Evolutionary conservation across 2,888 invertebrate species (phyloP), one percentile per base, ranked within the genome.

Genomic region (Brenthis daphne): DNA sequence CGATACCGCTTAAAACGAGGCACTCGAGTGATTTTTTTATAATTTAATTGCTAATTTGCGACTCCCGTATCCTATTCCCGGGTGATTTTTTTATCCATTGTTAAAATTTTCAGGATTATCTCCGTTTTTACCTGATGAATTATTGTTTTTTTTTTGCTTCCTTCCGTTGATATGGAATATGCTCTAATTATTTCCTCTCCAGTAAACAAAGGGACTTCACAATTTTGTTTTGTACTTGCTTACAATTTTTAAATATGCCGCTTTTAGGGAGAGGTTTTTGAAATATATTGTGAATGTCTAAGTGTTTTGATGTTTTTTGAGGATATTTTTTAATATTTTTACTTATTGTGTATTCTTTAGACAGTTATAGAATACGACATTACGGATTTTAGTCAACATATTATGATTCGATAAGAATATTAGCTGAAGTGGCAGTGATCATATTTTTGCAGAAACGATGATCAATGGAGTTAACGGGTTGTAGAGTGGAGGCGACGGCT

Each of bases 1-100:
- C 78, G 82, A 86, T 79, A 84, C 82, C 79, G 81, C 79, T 80
- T 80, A 82, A 85, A 88, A 86, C 80, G 78, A 83, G 83, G 77
- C 79, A 73, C 80, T 77, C 76, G 76, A 72, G 77, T 85, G 85
- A 86, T 80, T 87, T 85, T 90, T 90, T 88, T 85, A 87, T 85
- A 82, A 83, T 81, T 85, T 87, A 90, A 91, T 90, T 88, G 90
- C 90, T 91, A 89, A 92, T 92, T 87, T 89, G 85, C 83, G 75
- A 84, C 29, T 29, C 29, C 78, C 80, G 77, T 77, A 80, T 82
- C 79, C 76, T 75, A 75, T 80, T 80, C 75, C 78, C 75, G 37
- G 37, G 11, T 64, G 67, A 57, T 67, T 64, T 78, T 81, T 78
- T 75, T 77, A 77, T 78, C 80, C 80, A 84, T 88, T 89, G 86